These are phyloP conservation scores for Procambarus clarkii DNA, from an alignment of 1,140 invertebrate species.

Conservation along the genomic window DNA sequence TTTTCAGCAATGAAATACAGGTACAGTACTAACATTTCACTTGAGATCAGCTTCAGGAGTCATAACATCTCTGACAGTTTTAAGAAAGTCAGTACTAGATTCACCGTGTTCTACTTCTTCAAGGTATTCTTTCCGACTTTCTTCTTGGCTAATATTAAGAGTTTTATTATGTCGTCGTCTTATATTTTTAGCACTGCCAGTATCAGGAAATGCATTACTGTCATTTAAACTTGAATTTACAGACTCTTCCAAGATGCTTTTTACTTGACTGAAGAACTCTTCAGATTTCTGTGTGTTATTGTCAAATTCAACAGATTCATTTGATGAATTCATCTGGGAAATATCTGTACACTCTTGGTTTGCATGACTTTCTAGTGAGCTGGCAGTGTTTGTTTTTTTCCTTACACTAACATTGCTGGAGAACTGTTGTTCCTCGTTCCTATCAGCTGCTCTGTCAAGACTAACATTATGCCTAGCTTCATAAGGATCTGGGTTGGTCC, in stretches of 20 bases:
- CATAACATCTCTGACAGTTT: neutral
- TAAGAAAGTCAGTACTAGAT: neutral
- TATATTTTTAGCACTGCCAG: neutral
- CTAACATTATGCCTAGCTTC: neutral
- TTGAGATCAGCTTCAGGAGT: neutral
- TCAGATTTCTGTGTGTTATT: neutral
- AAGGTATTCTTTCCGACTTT: neutral
- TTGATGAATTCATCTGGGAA: neutral
- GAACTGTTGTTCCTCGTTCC: neutral
- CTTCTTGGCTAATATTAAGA: neutral
- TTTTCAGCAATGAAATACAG: too few relatives aligned
- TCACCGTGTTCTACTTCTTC: neutral
- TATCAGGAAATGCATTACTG: neutral
- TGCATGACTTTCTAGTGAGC: neutral
- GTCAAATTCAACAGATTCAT: neutral
- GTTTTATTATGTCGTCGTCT: neutral
- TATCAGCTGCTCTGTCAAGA: neutral
- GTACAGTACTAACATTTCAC: neutral
- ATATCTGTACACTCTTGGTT: neutral
- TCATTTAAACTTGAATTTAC: conserved; percentile 8
- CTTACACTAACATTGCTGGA: neutral
- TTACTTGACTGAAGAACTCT: neutral
- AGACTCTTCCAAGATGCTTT: neutral
- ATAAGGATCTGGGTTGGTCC: neutral
- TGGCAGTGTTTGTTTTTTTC: neutral